Evolutionary conservation across 2,797 vertebrate species (phyloP), one percentile per base, ranked within the genome.

Genomic region (Falco peregrinus): DNA sequence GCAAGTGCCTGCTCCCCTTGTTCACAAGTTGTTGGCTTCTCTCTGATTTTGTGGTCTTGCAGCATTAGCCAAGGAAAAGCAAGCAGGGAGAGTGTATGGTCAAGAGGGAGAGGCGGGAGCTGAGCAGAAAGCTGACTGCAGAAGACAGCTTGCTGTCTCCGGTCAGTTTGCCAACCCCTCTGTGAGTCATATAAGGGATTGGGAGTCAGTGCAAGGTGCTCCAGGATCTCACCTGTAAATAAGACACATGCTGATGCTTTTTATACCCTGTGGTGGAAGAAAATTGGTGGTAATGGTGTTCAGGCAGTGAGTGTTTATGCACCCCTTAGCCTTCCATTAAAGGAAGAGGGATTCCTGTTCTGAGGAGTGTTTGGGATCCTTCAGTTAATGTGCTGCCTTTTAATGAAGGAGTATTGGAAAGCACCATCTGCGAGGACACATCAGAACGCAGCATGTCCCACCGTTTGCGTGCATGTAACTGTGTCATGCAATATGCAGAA

Each of bases 301-400:
- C 57, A 79, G 26, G 63, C 41, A 21, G 43, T 45, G 31, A 24
- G 24, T 48, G 60, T 81, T 93, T 70, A 57, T 67, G 59, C 13
- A 45, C 29, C 26, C 24, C 51, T 89, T 74, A 69, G 47, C 43
- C n/a, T 87, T 74, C 65, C 26, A 6, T 59, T 84, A 56, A 88
- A 85, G 51, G 47, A 90, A 76, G 25, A 90, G 64, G 50, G 43
- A 82, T 76, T 96, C 51, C 57, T 85, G 26, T 83, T 90, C 61
- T 43, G 54, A 84, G 64, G 59, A 65, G 43, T 18, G 25, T 67
- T 90, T 39, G 53, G 57, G 53, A 70, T 91, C 59, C 56, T 79
- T 87, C 65, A 33, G 51, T 74, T 93, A 50, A 92, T 57, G 37
- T 54, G 33, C 59, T 95, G 70, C 53, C 31, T 67, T 91, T 83